Evolutionary conservation across 2,888 invertebrate species (phyloP).

Genomic region (Shargacucullia verbasci): DNA sequence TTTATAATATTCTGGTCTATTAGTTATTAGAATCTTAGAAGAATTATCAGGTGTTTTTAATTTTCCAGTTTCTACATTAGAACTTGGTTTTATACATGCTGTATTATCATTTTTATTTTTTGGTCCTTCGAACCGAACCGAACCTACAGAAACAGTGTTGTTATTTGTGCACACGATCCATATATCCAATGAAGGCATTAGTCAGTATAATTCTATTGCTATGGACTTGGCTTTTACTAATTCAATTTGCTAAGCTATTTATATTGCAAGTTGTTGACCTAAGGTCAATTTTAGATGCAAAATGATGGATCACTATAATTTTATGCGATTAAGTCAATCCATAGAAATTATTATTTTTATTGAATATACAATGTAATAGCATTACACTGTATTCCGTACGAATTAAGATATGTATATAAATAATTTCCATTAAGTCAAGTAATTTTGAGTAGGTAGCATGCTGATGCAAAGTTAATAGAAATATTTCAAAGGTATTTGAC

Average conservation of each 20-base stretch:
- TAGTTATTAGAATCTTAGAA: too few species aligned
- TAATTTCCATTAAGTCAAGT: too few species aligned
- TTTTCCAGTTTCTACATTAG: too few species aligned
- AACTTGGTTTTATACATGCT: too few species aligned
- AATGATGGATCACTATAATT: conserved; percentile 7
- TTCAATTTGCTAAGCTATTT: conserved; percentile 75
- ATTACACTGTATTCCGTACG: too few species aligned
- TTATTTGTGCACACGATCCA: conserved; percentile 21
- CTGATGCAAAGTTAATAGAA: conserved; percentile 36
- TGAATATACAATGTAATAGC: too few species aligned
- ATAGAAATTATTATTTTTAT: too few species aligned
- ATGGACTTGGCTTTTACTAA: conserved; percentile 73
- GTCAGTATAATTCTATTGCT: conserved; percentile 66
- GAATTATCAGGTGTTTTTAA: too few species aligned
- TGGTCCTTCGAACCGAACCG: background rate
- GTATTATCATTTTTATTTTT: background rate
- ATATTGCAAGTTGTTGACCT: conserved; percentile 74
- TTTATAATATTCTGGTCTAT: too few species aligned
- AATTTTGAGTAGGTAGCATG: conserved; percentile 8
- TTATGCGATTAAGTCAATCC: too few species aligned
- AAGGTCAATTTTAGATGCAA: conserved; percentile 47
- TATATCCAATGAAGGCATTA: conserved; percentile 69
- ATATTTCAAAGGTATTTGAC: conserved; percentile 36
- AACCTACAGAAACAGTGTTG: conserved; percentile 2
- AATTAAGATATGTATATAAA: too few species aligned